A percentile compares a stretch with the other conserved stretches of the same genome.
Evolutionary conservation across 2,888 invertebrate species (phyloP).

Genomic region (Ennomos quercinarius): DNA sequence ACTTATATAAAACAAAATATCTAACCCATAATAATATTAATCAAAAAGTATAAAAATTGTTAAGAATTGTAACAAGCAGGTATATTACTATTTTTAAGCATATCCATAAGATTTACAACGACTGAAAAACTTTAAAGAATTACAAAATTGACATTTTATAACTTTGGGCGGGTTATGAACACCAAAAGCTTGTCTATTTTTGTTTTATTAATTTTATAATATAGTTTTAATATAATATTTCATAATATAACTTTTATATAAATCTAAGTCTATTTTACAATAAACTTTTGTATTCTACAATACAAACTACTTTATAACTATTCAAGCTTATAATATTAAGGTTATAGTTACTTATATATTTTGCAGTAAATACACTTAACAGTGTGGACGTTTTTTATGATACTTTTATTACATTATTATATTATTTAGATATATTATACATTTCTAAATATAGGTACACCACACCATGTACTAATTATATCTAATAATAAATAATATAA

Average conservation of each 20-base stretch:
- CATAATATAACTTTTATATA: constrained; percentile 1
- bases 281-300: constrained; percentile 19
- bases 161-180: constrained; percentile 5
- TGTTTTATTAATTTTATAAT: background rate
- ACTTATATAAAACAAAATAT: too few species aligned
- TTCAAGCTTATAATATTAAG: constrained; percentile 30
- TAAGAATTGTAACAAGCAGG: too few species aligned
- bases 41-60: background rate
- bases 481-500: background rate
- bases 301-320: constrained; percentile 37
- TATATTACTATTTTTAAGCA: background rate
- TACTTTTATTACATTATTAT: constrained; percentile 46
- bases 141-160: constrained; percentile 6
- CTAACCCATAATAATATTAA: too few species aligned
- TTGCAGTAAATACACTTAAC: constrained; percentile 65
- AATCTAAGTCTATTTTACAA: background rate
- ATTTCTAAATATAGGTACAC: constrained; percentile 18
- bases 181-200: constrained; percentile 14
- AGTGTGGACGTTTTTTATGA: constrained; percentile 78
- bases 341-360: constrained; percentile 17
- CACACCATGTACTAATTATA: background rate
- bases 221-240: background rate
- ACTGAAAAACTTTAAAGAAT: constrained; percentile 7
- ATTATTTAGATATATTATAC: constrained; percentile 37
- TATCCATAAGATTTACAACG: constrained; percentile 16